Evolutionary conservation across 2,797 vertebrate species (phyloP), one percentile per base, ranked within the genome.

Genomic region (Scolopax rusticola): DNA sequence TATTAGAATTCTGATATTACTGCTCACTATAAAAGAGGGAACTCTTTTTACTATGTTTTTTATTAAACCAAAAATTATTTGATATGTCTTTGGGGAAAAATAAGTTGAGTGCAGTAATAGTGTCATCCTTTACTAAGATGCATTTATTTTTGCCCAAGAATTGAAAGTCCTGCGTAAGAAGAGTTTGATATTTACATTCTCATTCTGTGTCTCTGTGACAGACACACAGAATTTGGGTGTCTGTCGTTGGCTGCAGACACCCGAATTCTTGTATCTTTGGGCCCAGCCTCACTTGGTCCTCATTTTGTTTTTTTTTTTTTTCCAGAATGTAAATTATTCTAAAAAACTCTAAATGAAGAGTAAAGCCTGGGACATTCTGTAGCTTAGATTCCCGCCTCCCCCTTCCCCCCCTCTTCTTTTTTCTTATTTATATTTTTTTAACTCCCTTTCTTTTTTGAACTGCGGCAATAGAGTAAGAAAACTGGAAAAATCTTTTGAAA

Each of bases 181-280:
- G 14, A 53, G 6, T 32, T 59, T 32, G 18, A 28, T 65, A 18
- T 3, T 40, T 50, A 14, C 0, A 0, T 73, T 84, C 4, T 23
- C 10, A 16, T 70, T 84, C 36, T 36, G 36, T 36, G 36, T 36
- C 36, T 36, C 36, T 36, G 36, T 36, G 36, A 36, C 36, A 36
- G 36, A 36, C 36, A 36, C 36, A 36, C 36, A 36, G 36, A 36
- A 36, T 36, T 36, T 36, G 36, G 36, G 36, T 36, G 36, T 36
- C 36, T 36, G 36, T 36, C 36, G 36, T 36, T 36, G 36, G 36
- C 36, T 71, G 16, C 7, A 69, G 18, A 28, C 24, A 16, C 24
- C 1, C 38, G 60, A 3, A 56, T 40, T 74, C 36, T 71, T 73
- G 23, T n/a, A 56, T 11, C 8, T 71, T 57, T 78, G 20, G 18